phyloP scores from a whole-genome alignment of 2,888 invertebrate species.

The Gerosis bhagava region DNA sequence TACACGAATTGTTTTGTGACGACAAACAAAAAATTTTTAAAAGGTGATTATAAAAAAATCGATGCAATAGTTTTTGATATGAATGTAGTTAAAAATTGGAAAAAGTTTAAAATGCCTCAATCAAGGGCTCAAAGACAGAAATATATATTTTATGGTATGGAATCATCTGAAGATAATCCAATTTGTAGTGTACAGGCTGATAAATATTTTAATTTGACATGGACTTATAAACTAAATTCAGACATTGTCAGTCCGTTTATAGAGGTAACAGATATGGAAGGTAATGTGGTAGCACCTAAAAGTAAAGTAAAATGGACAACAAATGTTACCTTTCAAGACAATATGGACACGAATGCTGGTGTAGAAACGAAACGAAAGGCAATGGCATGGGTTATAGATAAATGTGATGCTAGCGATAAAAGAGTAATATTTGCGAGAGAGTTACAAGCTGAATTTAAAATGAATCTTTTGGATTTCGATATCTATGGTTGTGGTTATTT shows the following conservation, averaged over 20 bases:
- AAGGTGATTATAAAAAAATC: constrained; percentile 49
- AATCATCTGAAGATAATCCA: constrained; percentile 48
- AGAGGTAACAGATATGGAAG: constrained; percentile 51
- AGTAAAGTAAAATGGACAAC: constrained; percentile 43
- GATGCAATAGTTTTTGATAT: constrained; percentile 61
- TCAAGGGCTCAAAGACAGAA: constrained; percentile 52
- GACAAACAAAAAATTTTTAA: constrained; percentile 45
- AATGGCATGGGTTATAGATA: constrained; percentile 40
- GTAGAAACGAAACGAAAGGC: constrained; percentile 34
- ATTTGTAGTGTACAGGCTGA: constrained; percentile 53
- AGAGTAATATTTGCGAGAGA: constrained; percentile 42
- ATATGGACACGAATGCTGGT: constrained; percentile 41
- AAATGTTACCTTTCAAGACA: constrained; percentile 12
- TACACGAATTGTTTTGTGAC: constrained; percentile 60
- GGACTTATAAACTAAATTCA: constrained; percentile 66
- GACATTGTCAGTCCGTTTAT: constrained; percentile 64
- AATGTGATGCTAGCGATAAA: constrained; percentile 41
- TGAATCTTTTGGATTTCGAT: constrained; percentile 59
- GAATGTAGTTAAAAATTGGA: constrained; percentile 40
- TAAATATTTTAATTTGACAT: constrained; percentile 70
- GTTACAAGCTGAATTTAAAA: constrained; percentile 63
- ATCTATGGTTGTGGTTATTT: constrained; percentile 62
- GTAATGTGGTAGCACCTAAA: constrained; percentile 50
- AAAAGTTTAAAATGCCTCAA: constrained; percentile 40
- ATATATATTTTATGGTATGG: constrained; percentile 58